Evolutionary conservation across 2,888 invertebrate genomes (phyloP), one percentile per base, ranked within the genome.

Genomic region (Periphyllus acericola): DNA sequence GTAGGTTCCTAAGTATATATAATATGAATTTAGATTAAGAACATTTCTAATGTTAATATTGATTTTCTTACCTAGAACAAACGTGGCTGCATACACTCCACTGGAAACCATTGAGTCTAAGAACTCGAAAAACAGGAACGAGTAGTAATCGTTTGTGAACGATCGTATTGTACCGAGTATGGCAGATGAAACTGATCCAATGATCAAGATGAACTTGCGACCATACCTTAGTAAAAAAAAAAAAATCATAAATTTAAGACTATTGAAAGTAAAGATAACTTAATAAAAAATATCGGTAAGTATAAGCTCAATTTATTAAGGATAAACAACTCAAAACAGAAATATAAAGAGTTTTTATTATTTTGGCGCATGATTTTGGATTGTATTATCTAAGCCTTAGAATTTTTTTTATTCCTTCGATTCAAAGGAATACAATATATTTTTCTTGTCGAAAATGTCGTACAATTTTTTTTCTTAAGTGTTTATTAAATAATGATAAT

Each of bases 41-140:
- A 46, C n/a, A 46, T 46, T 46, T 14, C 1, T 14, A 46, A 46
- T 46, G 8, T 11, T 2, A 11, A 46, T 1, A 14, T 46, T 46
- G 14, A 46, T 46, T 46, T 75, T 75, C 92, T 91, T 92, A 94
- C 95, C 95, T 89, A 95, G 92, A 90, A 96, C 94, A 91, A 95
- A 96, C 89, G 94, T 94, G 1, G 95, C 94, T 8, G 94, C 94
- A 90, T 94, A 96, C 21, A 95, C 93, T 0, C 95, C 95, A 34
- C 95, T 94, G 0, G 95, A 94, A 32, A 95, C 92, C 1, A 94
- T 91, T 0, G 95, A 95, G 91, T 96, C 96, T 4, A 96, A 90
- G 85, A 96, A 94, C 91, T 96, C 96, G 46, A 95, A 93, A 0
- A 93, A 90, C 55, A 95, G 90, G 91, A 96, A 96, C 93, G 94